Evolutionary conservation across 1,140 invertebrate species (phyloP).

Genomic region (Muscidifurax raptorellus): DNA sequence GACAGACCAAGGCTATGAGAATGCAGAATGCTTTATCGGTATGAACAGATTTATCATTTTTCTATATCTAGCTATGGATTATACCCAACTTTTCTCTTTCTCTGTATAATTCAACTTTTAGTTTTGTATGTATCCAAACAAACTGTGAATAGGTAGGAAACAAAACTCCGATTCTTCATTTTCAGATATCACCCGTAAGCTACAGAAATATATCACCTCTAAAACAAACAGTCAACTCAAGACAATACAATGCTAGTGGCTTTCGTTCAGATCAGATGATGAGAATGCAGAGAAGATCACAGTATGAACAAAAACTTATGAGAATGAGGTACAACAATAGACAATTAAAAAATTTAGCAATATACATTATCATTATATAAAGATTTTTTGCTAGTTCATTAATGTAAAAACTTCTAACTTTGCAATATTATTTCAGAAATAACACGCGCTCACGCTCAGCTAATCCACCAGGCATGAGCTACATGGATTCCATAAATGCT

Average conservation of each 20-base stretch:
- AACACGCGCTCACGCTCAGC: constrained; percentile 32
- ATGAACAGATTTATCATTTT: constrained; percentile 47
- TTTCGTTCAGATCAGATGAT: constrained; percentile 71
- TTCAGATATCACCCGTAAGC: constrained; percentile 22
- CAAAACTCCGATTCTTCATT: background rate
- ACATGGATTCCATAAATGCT: constrained; percentile 49
- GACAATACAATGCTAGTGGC: constrained; percentile 65
- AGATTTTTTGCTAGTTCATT: background rate
- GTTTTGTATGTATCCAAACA: background rate
- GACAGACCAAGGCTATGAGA: constrained; percentile 66
- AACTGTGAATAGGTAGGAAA: background rate
- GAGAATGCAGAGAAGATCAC: constrained; percentile 67
- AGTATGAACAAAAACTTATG: constrained; percentile 71
- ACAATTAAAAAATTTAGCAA: constrained; percentile 27
- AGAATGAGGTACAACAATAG: constrained; percentile 68
- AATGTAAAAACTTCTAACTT: background rate
- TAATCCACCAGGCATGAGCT: constrained; percentile 52
- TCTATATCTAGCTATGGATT: background rate
- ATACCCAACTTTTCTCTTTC: background rate
- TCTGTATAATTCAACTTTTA: background rate
- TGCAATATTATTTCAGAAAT: constrained; percentile 59
- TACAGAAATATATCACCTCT: constrained; percentile 55
- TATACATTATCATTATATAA: background rate
- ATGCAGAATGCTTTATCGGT: constrained; percentile 67
- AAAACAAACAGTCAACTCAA: constrained; percentile 59